phyloP scores from a whole-genome alignment of 2,797 vertebrate genomes.

The Sebastes matsubarae region DNA sequence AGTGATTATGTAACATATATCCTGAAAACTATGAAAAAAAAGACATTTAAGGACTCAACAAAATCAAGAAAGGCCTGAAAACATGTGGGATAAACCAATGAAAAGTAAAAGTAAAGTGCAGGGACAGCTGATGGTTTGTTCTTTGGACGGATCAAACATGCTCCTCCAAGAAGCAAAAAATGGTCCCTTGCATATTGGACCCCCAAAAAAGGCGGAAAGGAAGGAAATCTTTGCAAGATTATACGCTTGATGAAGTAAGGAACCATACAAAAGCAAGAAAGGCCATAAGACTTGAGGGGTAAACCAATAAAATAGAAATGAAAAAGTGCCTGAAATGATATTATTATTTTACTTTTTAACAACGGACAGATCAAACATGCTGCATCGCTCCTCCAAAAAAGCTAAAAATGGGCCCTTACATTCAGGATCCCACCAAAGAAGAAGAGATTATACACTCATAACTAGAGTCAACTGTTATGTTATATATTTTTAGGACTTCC shows the following conservation, averaged over 20 bases:
- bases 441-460: neutral
- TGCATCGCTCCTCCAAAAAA: neutral
- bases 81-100: neutral
- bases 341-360: neutral
- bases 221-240: neutral
- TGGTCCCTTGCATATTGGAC: neutral
- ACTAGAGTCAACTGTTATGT: neutral
- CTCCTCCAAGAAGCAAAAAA: neutral
- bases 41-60: neutral
- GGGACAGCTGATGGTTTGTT: neutral
- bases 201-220: accelerated
- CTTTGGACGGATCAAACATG: neutral
- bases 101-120: neutral
- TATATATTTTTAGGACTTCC: neutral
- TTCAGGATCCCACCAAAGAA: neutral
- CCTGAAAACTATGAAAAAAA: neutral
- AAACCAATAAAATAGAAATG: neutral
- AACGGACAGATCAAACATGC: neutral
- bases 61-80: neutral
- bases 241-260: neutral
- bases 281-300: neutral
- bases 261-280: neutral
- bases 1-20: neutral
- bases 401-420: too few relatives aligned
- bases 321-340: neutral